These are phyloP conservation scores for Dicerorhinus sumatrensis DNA, from an alignment of 2,113 vertebrate genomes.

Conservation along the genomic window DNA sequence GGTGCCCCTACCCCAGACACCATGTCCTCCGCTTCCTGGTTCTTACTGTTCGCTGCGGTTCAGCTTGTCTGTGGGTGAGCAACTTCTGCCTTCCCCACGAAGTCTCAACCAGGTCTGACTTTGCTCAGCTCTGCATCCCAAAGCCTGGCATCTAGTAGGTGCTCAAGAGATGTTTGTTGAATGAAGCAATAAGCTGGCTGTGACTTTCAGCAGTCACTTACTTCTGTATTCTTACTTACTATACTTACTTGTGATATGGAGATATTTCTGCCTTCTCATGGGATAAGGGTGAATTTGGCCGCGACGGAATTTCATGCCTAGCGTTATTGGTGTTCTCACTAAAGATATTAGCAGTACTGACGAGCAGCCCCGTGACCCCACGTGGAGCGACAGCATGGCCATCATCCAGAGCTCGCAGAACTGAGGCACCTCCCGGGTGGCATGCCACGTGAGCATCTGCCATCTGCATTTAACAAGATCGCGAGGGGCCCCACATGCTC, in stretches of 20 bases:
- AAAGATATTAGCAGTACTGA: rapidly evolving
- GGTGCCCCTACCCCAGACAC: no score
- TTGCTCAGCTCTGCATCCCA: no score
- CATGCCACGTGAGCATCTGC: background rate
- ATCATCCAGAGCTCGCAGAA: background rate
- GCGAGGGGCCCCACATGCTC: rapidly evolving
- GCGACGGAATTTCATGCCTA: rapidly evolving
- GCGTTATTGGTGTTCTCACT: background rate
- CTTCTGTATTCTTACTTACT: background rate
- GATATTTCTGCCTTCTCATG: background rate
- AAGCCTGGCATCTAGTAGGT: rapidly evolving
- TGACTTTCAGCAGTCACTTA: background rate
- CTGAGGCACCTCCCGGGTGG: rapidly evolving
- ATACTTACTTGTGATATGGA: background rate
- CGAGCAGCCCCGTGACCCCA: background rate
- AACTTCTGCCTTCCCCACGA: background rate
- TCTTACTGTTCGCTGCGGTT: rapidly evolving
- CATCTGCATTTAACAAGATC: background rate
- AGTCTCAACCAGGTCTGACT: no score
- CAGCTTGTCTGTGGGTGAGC: rapidly evolving
- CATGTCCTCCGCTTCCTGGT: rapidly evolving
- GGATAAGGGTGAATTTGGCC: rapidly evolving
- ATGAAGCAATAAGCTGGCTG: background rate
- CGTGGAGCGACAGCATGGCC: rapidly evolving
- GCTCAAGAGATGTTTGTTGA: background rate